Evolutionary conservation across 2,113 vertebrate genomes (phyloP).

Genomic region (Chaetorhynchus papuensis): DNA sequence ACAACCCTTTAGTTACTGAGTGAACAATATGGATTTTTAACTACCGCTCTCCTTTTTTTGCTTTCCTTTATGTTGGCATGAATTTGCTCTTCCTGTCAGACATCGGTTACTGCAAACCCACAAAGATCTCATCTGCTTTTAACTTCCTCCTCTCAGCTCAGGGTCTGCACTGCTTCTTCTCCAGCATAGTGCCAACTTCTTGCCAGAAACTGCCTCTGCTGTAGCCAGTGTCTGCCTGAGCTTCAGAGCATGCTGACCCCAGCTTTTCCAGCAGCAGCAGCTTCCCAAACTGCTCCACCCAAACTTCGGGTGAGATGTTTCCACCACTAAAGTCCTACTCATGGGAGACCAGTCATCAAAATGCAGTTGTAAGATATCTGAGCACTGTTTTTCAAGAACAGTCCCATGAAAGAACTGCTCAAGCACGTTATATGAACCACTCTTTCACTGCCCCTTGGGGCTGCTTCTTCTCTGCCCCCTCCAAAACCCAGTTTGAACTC

Average conservation of each 20-base stretch:
- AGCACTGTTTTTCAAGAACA: background rate
- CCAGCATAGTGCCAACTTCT: background rate
- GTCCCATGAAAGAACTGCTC: background rate
- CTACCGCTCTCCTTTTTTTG: background rate
- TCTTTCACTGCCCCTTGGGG: background rate
- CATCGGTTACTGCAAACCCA: conserved; percentile 41
- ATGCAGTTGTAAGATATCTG: background rate
- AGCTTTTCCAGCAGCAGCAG: background rate
- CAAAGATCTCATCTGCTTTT: conserved; percentile 58
- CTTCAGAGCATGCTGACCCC: background rate
- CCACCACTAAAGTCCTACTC: background rate
- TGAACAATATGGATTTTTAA: conserved; percentile 43
- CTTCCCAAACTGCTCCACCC: background rate
- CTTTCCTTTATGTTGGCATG: background rate
- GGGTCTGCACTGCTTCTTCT: conserved; percentile 2
- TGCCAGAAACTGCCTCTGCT: background rate
- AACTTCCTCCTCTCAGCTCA: conserved; percentile 26
- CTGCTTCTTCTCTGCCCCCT: background rate
- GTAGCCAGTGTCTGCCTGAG: background rate
- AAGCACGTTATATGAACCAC: background rate
- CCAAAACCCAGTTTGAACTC: background rate
- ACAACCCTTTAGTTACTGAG: background rate
- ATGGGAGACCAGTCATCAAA: background rate
- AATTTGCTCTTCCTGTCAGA: conserved; percentile 39
- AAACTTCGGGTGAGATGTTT: background rate